Percentiles rank a stretch among this genome's conserved stretches.
Conservation (phyloP, 2,797 vertebrate species). For the Anguilla obscura region DNA sequence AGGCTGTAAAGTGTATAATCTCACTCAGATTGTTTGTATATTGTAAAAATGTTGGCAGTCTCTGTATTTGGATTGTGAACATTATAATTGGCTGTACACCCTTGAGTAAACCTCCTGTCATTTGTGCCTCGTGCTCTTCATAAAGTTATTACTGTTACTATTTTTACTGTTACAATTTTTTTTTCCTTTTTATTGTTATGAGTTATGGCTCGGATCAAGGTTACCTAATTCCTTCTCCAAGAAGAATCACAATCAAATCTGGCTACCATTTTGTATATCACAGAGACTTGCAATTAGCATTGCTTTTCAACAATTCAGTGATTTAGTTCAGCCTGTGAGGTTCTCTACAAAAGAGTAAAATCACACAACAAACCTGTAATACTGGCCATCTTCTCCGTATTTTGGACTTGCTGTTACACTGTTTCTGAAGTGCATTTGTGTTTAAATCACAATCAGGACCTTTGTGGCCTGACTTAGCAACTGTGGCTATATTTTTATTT, state of each 20-base stretch:
- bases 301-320: neutral
- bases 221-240: neutral
- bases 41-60: constrained; percentile 12
- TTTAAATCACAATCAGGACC: constrained; percentile 12
- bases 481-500: constrained; percentile 17
- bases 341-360: neutral
- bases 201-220: neutral
- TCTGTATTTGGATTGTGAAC: neutral
- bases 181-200: neutral
- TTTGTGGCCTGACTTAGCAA: constrained; percentile 10
- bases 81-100: constrained; percentile 15
- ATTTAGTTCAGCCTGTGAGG: neutral
- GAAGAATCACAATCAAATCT: neutral
- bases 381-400: constrained; percentile 9
- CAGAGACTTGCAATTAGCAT: neutral
- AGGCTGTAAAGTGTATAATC: constrained; percentile 42
- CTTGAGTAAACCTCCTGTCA: constrained; percentile 14
- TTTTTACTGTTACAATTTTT: neutral
- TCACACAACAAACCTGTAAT: neutral
- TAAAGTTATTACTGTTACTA: constrained; percentile 18
- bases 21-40: constrained; percentile 17
- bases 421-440: constrained; percentile 3
- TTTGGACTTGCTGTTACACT: neutral
- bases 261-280: neutral
- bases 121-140: neutral